phyloP scores from a whole-genome alignment of 2,888 invertebrate genomes.

The Ephialtes manifestator region DNA sequence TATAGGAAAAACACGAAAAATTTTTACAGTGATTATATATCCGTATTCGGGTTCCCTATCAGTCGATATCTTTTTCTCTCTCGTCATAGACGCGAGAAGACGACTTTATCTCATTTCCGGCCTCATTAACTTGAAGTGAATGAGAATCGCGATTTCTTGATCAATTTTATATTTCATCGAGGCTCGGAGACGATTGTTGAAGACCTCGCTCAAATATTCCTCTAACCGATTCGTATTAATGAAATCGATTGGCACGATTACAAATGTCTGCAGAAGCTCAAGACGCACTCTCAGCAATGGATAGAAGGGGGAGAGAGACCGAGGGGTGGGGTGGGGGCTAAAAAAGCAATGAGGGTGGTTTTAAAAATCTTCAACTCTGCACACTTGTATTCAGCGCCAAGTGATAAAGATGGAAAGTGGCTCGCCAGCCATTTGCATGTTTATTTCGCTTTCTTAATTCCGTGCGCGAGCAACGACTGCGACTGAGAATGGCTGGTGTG shows the following conservation, averaged over 20 bases:
- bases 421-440: slow-evolving; percentile 79
- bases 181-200: not conserved
- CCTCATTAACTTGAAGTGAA: not conserved
- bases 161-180: slow-evolving; percentile 9
- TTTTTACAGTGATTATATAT: too few species aligned
- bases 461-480: slow-evolving; percentile 53
- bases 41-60: not conserved
- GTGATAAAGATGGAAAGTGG: slow-evolving; percentile 82
- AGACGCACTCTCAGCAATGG: slow-evolving; percentile 3
- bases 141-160: not conserved
- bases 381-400: slow-evolving; percentile 74
- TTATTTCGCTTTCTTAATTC: slow-evolving; percentile 81
- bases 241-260: slow-evolving; percentile 39
- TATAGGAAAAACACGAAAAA: too few species aligned
- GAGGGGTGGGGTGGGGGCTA: not conserved
- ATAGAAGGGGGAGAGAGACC: not conserved
- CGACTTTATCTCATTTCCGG: slow-evolving; percentile 13
- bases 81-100: not conserved
- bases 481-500: not conserved
- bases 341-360: slow-evolving; percentile 17
- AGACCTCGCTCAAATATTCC: slow-evolving; percentile 20
- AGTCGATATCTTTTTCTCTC: not conserved
- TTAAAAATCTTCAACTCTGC: slow-evolving; percentile 71
- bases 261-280: slow-evolving; percentile 6
- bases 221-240: not conserved